phyloP scores from a whole-genome alignment of 2,797 vertebrate species.

The Mus caroli region DNA sequence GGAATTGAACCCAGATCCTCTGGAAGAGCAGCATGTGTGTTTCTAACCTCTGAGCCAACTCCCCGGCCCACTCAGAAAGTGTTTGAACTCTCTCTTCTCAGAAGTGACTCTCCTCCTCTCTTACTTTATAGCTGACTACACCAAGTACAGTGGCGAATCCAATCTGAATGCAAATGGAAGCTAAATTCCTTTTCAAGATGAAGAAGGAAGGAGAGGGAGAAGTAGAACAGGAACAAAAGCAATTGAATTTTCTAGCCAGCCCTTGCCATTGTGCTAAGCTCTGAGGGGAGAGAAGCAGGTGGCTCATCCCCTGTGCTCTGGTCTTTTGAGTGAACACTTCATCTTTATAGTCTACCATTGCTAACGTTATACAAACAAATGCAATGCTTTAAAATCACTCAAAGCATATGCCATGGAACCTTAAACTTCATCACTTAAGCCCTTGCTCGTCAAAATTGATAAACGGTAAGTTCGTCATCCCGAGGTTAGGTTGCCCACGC shows the following conservation, averaged over 20 bases:
- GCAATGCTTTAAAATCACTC: background rate
- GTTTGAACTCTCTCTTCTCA: background rate
- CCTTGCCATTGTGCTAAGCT: too few species aligned
- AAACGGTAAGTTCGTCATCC: conserved; percentile 37
- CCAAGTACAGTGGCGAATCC: background rate
- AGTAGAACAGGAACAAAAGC: background rate
- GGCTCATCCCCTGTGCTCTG: background rate
- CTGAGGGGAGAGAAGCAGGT: background rate
- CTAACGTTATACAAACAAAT: background rate
- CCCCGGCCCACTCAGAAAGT: background rate
- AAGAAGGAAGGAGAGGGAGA: too few species aligned
- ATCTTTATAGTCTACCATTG: background rate
- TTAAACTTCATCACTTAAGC: conserved; percentile 37
- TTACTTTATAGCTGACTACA: background rate
- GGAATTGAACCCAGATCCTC: background rate
- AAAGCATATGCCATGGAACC: background rate
- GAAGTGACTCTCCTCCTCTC: background rate
- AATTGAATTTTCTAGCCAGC: background rate
- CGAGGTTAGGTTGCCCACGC: conserved; percentile 63
- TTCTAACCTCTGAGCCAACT: background rate
- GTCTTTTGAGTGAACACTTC: background rate
- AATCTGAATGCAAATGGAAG: conserved; percentile 18
- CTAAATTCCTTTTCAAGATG: background rate
- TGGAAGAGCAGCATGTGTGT: background rate
- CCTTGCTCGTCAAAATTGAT: background rate